phyloP scores from a whole-genome alignment of 2,797 vertebrate genomes.

The Mus spretus region DNA sequence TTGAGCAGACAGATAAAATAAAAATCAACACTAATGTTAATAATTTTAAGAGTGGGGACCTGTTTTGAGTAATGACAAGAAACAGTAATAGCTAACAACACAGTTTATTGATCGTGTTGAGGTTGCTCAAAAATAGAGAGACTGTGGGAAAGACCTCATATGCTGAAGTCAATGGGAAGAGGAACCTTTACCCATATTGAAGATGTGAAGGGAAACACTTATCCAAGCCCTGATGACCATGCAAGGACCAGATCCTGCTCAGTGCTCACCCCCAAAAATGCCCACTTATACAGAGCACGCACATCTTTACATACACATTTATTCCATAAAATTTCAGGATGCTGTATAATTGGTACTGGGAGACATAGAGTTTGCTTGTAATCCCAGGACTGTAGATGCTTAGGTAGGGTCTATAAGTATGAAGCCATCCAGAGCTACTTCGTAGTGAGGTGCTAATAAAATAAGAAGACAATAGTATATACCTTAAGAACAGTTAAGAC shows the following conservation, averaged over 20 bases:
- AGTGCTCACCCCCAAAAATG: neutral
- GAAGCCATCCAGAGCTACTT: neutral
- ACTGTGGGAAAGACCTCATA: neutral
- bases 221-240: neutral
- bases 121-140: neutral
- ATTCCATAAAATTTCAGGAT: neutral
- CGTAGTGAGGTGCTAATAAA: neutral
- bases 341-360: neutral
- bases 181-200: neutral
- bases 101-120: neutral
- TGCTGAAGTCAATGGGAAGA: neutral
- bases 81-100: neutral
- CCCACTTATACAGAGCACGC: rapidly evolving
- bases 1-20: neutral
- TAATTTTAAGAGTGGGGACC: neutral
- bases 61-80: neutral
- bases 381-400: neutral
- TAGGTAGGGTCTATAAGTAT: neutral
- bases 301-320: neutral
- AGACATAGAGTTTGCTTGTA: neutral
- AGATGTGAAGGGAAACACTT: neutral
- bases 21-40: neutral
- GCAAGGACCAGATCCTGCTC: neutral
- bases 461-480: neutral
- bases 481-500: neutral